phyloP scores from a whole-genome alignment of 2,888 invertebrate species.

The Herminia tarsipennalis region DNA sequence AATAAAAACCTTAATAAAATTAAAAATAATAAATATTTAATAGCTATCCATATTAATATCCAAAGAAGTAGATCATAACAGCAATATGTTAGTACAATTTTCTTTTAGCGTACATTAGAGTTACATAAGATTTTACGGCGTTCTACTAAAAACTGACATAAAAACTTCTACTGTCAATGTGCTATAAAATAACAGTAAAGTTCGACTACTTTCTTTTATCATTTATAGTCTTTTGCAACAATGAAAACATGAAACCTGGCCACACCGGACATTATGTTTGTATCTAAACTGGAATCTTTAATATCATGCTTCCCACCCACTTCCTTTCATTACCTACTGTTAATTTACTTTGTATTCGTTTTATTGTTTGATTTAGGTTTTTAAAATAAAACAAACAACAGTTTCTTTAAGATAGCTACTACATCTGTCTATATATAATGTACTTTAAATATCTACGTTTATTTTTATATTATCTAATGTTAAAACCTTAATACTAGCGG shows the following conservation, averaged over 20 bases:
- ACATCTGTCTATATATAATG: too few species aligned
- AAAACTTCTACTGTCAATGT: constrained; percentile 65
- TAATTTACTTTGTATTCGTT: background rate
- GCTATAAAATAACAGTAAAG: constrained; percentile 65
- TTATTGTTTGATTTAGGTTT: too few species aligned
- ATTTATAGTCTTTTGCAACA: constrained; percentile 51
- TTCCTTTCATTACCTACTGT: background rate
- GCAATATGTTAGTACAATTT: constrained; percentile 36
- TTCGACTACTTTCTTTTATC: constrained; percentile 59
- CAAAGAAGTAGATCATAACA: constrained; percentile 8
- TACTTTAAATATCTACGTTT: too few species aligned
- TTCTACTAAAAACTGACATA: constrained; percentile 62
- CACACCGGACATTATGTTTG: constrained; percentile 36
- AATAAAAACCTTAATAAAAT: too few species aligned
- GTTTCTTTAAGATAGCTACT: too few species aligned
- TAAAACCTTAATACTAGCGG: too few species aligned
- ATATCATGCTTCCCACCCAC: background rate
- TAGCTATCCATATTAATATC: too few species aligned
- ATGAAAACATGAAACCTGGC: constrained; percentile 47
- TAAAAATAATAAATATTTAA: too few species aligned
- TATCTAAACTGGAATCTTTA: constrained; percentile 39
- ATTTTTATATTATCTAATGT: too few species aligned
- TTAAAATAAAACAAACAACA: too few species aligned
- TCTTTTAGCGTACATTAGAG: constrained; percentile 52
- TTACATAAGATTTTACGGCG: constrained; percentile 57